Base-by-base conservation (phyloP, 2,113 vertebrate species). In the Larimichthys polyactis region DNA sequence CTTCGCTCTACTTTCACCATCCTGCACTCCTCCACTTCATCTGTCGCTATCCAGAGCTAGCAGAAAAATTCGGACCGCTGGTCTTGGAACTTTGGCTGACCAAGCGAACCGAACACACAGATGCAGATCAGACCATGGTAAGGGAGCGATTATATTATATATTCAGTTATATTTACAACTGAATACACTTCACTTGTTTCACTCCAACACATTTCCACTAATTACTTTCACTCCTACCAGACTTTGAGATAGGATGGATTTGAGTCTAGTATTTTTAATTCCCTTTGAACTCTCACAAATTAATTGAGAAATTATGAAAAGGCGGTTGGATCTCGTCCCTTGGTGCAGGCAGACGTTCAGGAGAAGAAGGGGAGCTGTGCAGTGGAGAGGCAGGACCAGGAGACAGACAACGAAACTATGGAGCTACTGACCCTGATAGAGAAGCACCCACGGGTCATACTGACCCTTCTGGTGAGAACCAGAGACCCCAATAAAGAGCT, bases 41-140 rank as follows among this genome's bases (percentile, higher is more conserved):
- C 87, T 96, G 96, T 78, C 55, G 10, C 27, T 97, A 97, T 83
- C 94, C 96, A 17, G 96, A 96, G 66, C 90, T 99, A 58, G 92
- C 95, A 71, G 95, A 97, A 49, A 95, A 86, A 76, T 97, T 96
- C 85, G 97, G 97, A n/a, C 60, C 90, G 8, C 48, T 64, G 4
- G 88, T 95, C 55, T 91, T 99, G 64, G 96, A 96, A 1, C 94
- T 96, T 63, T 98, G 97, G 97, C 95, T 99, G 91, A 94, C 89
- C 91, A 90, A 91, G 49, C 77, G 78, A 49, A 74, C 75, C 57
- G 84, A 82, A 29, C 87, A 85, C 43, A 79, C 89, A 78, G 84
- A 86, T 15, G 40, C 70, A 71, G 27, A 46, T 3, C 19, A 3
- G 19, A 63, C 7, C 3, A 1, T 0, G 49, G 86, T 93, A 58